Base-by-base conservation (phyloP, 2,113 vertebrate genomes). In the Euleptes europaea region DNA sequence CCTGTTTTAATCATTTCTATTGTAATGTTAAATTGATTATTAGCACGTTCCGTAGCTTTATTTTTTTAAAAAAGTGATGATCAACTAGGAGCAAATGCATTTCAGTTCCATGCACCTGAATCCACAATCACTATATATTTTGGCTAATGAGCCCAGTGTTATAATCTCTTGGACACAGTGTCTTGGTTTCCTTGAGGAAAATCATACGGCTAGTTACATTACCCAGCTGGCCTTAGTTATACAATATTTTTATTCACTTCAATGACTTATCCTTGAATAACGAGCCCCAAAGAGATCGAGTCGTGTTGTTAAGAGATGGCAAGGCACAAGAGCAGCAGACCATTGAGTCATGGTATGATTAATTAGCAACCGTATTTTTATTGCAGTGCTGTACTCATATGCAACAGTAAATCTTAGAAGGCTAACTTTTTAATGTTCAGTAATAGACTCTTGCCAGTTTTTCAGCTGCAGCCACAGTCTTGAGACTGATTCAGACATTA, bases 261-360 rank as follows among this genome's bases (percentile, higher is more conserved):
- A 80, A 57, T 91, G 84, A 54, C 28, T 88, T 88, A 88, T 86
- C 28, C 83, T 86, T 86, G 76, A 92, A 72, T 84, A 92, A 89
- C 42, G 31, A 91, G 70, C 70, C 90, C 57, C n/a, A 84, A 90
- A 35, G 38, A 86, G 2, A 84, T 91, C 66, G 82, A 38, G 60
- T 91, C 44, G 72, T 74, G 42, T n/a, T 92, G 17, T 78, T 91
- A 80, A 91, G 83, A 91, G 82, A 82, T 74, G 35, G 21, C 38
- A 86, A 88, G 78, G 33, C 84, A 88, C 79, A 83, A 70, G 40
- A 91, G 65, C 84, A 71, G 77, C 82, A 72, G 49, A 82, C 8
- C 80, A 86, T 84, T 92, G 88, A 92, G 83, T 88, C 88, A 77
- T 88, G 54, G 14, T 83, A 31, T 70, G 1, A 88, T 88, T 93